Conservation (phyloP, 2,888 invertebrate genomes). For the Chrysodeixis includens region DNA sequence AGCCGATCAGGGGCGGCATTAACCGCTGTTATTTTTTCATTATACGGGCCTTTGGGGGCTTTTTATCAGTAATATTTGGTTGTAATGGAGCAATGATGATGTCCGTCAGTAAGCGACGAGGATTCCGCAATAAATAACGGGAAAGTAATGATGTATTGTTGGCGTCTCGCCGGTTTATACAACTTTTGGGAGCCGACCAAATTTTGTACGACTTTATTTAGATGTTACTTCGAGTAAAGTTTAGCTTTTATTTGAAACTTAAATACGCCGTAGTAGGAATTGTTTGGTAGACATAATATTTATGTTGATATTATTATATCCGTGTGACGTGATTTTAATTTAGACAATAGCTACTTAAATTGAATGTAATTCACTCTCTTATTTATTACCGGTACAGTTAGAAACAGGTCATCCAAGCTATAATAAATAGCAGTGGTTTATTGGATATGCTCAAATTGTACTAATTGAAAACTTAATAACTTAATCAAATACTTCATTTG, state of each 20-base stretch:
- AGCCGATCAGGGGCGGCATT: constrained; percentile 58
- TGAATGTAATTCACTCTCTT: too few species aligned
- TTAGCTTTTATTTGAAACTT: constrained; percentile 6
- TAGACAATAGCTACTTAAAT: too few species aligned
- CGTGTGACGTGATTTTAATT: too few species aligned
- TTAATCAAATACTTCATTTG: too few species aligned
- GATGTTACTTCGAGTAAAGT: constrained; percentile 26
- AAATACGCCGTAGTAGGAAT: not conserved
- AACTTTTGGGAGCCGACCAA: constrained; percentile 27
- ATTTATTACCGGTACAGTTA: too few species aligned
- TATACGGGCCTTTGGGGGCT: constrained; percentile 45
- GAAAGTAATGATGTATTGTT: constrained; percentile 52
- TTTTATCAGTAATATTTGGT: constrained; percentile 59
- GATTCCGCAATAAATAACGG: constrained; percentile 44
- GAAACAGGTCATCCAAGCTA: too few species aligned
- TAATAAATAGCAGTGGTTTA: too few species aligned
- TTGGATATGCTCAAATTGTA: too few species aligned
- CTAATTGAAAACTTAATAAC: too few species aligned
- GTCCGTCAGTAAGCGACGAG: constrained; percentile 51
- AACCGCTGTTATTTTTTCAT: constrained; percentile 62
- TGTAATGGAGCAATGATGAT: constrained; percentile 56
- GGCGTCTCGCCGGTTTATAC: constrained; percentile 22
- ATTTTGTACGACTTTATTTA: constrained; percentile 29
- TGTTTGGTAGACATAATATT: too few species aligned
- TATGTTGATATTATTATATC: too few species aligned